Conservation (phyloP, 2,888 invertebrate species). For the Alviniconcha strummeri region DNA sequence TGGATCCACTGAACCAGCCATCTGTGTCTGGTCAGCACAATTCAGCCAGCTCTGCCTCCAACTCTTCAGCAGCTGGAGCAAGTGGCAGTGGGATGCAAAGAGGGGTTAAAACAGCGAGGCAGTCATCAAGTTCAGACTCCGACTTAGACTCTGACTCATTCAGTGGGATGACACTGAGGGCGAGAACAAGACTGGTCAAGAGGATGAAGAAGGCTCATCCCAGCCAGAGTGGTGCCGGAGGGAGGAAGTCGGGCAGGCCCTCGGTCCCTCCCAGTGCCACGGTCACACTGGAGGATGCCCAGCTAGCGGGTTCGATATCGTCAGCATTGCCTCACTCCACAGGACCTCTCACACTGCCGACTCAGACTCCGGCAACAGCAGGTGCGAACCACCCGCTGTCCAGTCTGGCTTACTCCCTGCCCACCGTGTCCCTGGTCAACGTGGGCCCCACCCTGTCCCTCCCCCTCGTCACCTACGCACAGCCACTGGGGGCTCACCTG, state of each 20-base stretch:
- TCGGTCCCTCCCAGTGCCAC: background rate
- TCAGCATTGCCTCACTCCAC: too few species aligned
- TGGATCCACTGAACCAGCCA: slow-evolving; percentile 1
- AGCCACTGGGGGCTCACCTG: slow-evolving; percentile 31
- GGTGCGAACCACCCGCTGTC: too few species aligned
- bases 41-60: background rate
- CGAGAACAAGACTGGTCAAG: slow-evolving; percentile 10
- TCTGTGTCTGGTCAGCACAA: background rate
- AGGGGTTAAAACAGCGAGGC: background rate
- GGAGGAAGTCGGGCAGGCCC: background rate
- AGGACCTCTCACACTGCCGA: too few species aligned
- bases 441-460: slow-evolving; percentile 3
- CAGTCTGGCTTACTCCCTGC: background rate
- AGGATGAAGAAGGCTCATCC: background rate
- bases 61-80: background rate
- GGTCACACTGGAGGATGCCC: too few species aligned
- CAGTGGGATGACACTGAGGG: background rate
- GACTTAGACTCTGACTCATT: slow-evolving; percentile 15
- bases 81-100: background rate
- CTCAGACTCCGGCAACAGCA: too few species aligned
- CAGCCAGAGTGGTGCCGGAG: background rate
- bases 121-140: slow-evolving; percentile 13
- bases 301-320: too few species aligned
- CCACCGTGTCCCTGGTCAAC: slow-evolving; percentile 14
- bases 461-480: slow-evolving; percentile 28